Base-by-base conservation (phyloP, 2,888 invertebrate genomes). In the Brachypalpus laphriformis region DNA sequence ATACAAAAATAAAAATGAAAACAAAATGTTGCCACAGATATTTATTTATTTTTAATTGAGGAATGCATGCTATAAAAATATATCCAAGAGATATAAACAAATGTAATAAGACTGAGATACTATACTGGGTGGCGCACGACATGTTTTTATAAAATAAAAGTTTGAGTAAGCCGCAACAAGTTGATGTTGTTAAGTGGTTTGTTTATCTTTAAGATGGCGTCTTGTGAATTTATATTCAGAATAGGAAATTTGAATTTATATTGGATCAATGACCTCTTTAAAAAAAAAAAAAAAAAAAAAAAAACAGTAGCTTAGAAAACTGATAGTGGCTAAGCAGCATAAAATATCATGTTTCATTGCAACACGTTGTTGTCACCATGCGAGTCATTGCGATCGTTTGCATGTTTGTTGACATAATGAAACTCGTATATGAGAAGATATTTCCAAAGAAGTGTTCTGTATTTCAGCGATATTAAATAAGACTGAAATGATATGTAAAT, bases 1-100 rank as follows among this genome's bases (percentile, higher is more conserved):
- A 37, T 16, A 40, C 40, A 3, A 57, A 49, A 45, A 71, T 47
- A 22, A 59, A 37, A 49, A 37, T 49, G 9, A 18, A 57, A 47
- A 47, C 54, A 56, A 45, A 45, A 25, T 25, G 16, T 59, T 25
- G 28, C 57, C 14, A 40, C 40, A 61, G 72, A 51, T 51, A 37
- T 54, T 54, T 74, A 42, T 63, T 74, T 74, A 74, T 74, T 74
- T 74, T 74, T 63, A 65, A 65, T 56, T 56, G 45, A 34, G 54
- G 54, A 68, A 66, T 66, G 66, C 51, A 66, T 9, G 51, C 18
- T 51, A 51, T 49, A 51, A 14, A 51, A 66, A 66, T 66, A 51
- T 37, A 51, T 66, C 65, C 47, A 65, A 49, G 11, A n/a, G 18
- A 49, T 34, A 63, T 20, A 20, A 34, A 49, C 16, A 28, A 45